Base-by-base conservation (phyloP, 2,888 invertebrate genomes). In the Apamea monoglypha region DNA sequence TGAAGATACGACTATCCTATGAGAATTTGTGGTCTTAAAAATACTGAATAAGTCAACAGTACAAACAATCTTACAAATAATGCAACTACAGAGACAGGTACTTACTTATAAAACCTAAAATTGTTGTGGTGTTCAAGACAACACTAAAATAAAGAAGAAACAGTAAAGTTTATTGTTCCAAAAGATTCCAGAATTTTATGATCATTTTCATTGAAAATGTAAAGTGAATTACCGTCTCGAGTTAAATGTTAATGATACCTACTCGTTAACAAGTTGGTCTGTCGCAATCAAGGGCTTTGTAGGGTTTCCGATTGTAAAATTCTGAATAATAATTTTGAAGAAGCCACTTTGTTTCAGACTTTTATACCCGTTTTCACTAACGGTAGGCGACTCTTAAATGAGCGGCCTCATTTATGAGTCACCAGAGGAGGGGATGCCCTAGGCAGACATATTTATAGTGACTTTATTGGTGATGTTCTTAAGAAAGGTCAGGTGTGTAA, bases 231-330 rank as follows among this genome's bases (percentile, higher is more conserved):
- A 75, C 21, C 16, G 40, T 61, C 44, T 67, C 32, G 8, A 67
- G 67, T 53, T 61, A 44, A 82, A 61, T 80, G 50, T 75, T 67
- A 75, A 80, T 59, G 66, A 82, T 82, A 61, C 32, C 32, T 25
- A 44, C 67, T 80, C 59, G 82, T 74, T 75, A 66, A 40, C 66
- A 44, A 67, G 53, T 76, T 80, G 40, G n/a, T 75, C 82, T 32
- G 32, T 82, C 82, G 82, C 80, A 80, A 76, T 76, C 76, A 76
- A 82, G 14, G 50, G 14, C 32, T 82, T 32, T 80, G 32, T 40
- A 50, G 75, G 29, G 25, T 61, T 14, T n/a, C 5, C 4, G 44
- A 66, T 59, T 59, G 59, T 80, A 66, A 29, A 74, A n/a, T 21
- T 66, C 8, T 25, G 44, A 76, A 76, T 82, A 32, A 75, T 67